Evolutionary conservation across 2,888 invertebrate genomes (phyloP).

Genomic region (Theretra japonica): DNA sequence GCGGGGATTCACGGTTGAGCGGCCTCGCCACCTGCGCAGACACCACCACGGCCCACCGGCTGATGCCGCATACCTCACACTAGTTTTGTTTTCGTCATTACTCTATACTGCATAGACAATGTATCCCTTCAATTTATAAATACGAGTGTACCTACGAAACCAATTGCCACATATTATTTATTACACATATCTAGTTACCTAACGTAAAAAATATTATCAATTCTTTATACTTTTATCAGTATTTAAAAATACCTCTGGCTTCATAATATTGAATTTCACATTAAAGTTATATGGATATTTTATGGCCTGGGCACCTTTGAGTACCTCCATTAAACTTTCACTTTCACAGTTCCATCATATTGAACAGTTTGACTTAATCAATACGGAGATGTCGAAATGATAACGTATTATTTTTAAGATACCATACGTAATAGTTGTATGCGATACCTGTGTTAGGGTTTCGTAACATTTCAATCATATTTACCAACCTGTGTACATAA

Average conservation of each 20-base stretch:
- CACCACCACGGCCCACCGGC: slow-evolving; percentile 51
- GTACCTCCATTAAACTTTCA: slow-evolving; percentile 69
- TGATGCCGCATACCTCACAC: slow-evolving; percentile 25
- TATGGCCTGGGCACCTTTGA: slow-evolving; percentile 59
- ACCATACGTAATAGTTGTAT: too few species aligned
- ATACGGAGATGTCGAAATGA: not conserved
- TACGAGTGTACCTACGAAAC: not conserved
- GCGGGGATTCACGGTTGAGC: slow-evolving; percentile 80
- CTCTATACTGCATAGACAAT: not conserved
- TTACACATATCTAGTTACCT: not conserved
- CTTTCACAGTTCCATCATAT: slow-evolving; percentile 66
- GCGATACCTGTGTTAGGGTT: too few species aligned
- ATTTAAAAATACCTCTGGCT: not conserved
- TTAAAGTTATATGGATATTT: slow-evolving; percentile 43
- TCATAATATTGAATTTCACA: not conserved
- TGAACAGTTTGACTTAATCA: slow-evolving; percentile 37
- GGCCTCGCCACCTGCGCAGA: slow-evolving; percentile 72
- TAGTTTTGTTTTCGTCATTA: slow-evolving; percentile 8
- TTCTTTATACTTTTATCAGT: not conserved
- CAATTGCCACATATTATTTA: not conserved
- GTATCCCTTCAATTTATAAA: not conserved
- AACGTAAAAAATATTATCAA: not conserved
- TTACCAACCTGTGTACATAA: not conserved
- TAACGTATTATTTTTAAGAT: not conserved
- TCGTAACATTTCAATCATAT: not conserved